These are phyloP conservation scores for Oscheius sp. DNA, from an alignment of 1,140 invertebrate genomes.

Conservation along the genomic window DNA sequence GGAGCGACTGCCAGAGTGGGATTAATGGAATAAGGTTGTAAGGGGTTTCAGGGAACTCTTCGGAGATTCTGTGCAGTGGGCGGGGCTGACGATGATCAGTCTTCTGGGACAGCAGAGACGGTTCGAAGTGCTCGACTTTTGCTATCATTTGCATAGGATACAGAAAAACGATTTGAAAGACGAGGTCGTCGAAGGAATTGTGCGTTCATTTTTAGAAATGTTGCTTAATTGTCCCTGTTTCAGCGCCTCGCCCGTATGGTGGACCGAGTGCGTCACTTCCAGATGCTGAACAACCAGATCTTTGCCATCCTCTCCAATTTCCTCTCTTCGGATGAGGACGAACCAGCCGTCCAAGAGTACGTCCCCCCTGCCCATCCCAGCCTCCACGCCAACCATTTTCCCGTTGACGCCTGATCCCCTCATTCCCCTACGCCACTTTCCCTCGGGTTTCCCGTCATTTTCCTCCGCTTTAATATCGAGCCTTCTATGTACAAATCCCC, in stretches of 20 bases:
- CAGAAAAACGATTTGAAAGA: constrained; percentile 90
- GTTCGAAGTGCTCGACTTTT: constrained; percentile 97
- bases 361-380: constrained; percentile 61
- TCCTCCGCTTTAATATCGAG: not conserved
- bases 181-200: constrained; percentile 89
- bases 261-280: constrained; percentile 91
- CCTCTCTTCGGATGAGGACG: constrained; percentile 21
- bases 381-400: not conserved
- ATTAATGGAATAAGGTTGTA: not conserved
- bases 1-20: constrained; percentile 31
- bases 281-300: constrained; percentile 96
- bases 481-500: not conserved
- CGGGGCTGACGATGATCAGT: constrained; percentile 96
- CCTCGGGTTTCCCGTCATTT: not conserved
- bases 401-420: not conserved
- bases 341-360: constrained; percentile 52
- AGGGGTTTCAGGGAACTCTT: constrained; percentile 80
- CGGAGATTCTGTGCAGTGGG: constrained; percentile 98
- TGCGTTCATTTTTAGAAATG: constrained; percentile 67
- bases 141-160: constrained; percentile 93
- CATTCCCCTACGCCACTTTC: not conserved
- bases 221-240: constrained; percentile 36
- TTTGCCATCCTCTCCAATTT: constrained; percentile 89
- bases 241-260: constrained; percentile 93
- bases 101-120: constrained; percentile 88